These are phyloP conservation scores for Drosophila lacicola DNA, from an alignment of 2,888 invertebrate species.

Conservation along the genomic window DNA sequence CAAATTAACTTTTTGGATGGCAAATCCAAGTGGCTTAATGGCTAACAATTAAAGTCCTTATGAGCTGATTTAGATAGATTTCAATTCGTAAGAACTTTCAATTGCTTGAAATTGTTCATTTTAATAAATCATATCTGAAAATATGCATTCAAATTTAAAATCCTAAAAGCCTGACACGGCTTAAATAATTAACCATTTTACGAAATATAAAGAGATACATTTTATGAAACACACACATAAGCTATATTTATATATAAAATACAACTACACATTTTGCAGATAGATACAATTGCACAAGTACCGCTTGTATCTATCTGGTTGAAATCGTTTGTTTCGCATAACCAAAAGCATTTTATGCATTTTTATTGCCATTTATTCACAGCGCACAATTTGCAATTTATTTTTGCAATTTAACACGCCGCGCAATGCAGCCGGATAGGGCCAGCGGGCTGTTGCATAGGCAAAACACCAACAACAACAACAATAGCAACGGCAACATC, in stretches of 20 bases:
- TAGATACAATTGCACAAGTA: slow-evolving; percentile 2
- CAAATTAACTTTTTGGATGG: slow-evolving; percentile 17
- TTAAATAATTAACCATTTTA: slow-evolving; percentile 58
- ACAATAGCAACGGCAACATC: neutral
- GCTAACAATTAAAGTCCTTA: neutral
- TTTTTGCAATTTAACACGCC: slow-evolving; percentile 79
- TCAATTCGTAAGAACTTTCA: neutral
- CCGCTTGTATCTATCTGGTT: slow-evolving; percentile 51
- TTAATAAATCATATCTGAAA: neutral
- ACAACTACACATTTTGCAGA: too few relatives aligned
- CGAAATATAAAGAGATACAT: neutral
- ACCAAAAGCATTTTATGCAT: slow-evolving; percentile 76
- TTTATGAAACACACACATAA: neutral
- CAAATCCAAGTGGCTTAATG: slow-evolving; percentile 5
- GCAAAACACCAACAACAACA: slow-evolving; percentile 13
- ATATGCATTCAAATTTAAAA: slow-evolving; percentile 22
- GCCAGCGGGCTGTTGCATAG: slow-evolving; percentile 13
- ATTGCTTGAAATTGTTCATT: neutral
- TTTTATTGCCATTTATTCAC: slow-evolving; percentile 79
- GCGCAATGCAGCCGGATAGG: slow-evolving; percentile 33
- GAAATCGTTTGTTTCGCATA: slow-evolving; percentile 62
- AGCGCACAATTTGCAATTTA: slow-evolving; percentile 76
- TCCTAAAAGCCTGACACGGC: slow-evolving; percentile 41
- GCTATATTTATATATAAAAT: neutral
- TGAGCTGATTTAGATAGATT: neutral